Evolutionary conservation across 2,113 vertebrate species (phyloP).

Genomic region (Clarias gariepinus): DNA sequence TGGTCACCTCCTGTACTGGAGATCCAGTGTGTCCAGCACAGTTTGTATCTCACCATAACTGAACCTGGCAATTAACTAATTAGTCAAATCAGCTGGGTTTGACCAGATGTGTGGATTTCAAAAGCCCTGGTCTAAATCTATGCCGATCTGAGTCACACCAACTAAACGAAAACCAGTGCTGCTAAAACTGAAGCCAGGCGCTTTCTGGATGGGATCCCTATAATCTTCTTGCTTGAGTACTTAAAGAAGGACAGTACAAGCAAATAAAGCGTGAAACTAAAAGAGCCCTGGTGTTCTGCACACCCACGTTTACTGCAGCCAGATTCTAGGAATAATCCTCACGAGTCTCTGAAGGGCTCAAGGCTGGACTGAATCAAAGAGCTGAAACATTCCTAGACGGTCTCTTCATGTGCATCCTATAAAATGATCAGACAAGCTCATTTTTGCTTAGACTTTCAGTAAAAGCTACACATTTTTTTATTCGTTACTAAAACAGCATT

Average conservation of each 20-base stretch:
- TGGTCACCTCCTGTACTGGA: too few species aligned
- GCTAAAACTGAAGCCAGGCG: neutral
- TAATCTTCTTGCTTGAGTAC: slow-evolving; percentile 1
- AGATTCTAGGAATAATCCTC: slow-evolving; percentile 11
- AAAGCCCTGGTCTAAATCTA: neutral
- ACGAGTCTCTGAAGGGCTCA: neutral
- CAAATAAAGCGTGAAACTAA: slow-evolving; percentile 6
- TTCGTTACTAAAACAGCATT: neutral
- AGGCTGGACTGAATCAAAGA: neutral
- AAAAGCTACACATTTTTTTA: neutral
- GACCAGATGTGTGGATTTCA: too few species aligned
- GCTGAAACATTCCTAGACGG: neutral
- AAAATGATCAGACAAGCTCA: neutral
- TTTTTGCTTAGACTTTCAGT: neutral
- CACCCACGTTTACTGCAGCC: neutral
- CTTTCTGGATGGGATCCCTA: neutral
- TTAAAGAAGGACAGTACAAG: neutral
- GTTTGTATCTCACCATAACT: too few species aligned
- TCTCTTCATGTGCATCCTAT: neutral
- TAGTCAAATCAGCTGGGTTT: too few species aligned
- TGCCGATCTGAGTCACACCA: neutral
- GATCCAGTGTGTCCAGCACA: too few species aligned
- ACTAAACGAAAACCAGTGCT: neutral
- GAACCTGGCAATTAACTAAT: too few species aligned
- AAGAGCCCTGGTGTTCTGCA: neutral